Evolutionary conservation across 2,888 invertebrate species (phyloP).

Genomic region (Muschampia plurimacula): DNA sequence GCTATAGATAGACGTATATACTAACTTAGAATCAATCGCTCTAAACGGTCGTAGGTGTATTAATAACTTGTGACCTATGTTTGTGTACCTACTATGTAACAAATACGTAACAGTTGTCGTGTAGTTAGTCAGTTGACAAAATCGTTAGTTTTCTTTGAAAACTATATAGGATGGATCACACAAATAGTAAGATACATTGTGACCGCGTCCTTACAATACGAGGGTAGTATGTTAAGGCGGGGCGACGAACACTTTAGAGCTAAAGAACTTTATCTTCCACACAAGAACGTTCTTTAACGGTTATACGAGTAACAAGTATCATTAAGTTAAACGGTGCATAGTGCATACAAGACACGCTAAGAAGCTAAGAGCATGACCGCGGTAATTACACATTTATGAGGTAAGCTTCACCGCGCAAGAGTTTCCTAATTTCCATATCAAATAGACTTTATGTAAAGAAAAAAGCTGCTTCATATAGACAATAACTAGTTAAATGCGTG

Average conservation of each 20-base stretch:
- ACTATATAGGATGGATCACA: neutral
- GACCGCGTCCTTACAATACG: conserved; percentile 22
- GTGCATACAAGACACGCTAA: conserved; percentile 37
- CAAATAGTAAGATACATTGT: neutral
- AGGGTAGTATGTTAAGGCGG: conserved; percentile 36
- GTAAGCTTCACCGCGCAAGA: conserved; percentile 27
- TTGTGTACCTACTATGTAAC: neutral
- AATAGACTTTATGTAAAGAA: neutral
- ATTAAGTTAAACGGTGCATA: conserved; percentile 41
- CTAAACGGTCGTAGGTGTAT: no score
- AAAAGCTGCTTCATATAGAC: neutral
- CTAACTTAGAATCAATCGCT: no score
- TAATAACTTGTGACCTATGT: no score
- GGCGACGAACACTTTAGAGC: conserved; percentile 33
- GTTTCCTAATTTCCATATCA: conserved; percentile 29
- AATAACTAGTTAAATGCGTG: neutral
- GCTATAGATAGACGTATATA: no score
- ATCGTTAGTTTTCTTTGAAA: neutral
- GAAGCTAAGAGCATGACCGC: conserved; percentile 29
- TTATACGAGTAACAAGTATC: conserved; percentile 39
- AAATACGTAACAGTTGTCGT: neutral
- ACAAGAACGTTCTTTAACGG: conserved; percentile 38
- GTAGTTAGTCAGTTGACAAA: neutral
- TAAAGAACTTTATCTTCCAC: conserved; percentile 36
- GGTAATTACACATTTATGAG: conserved; percentile 39